Evolutionary conservation across 2,113 vertebrate genomes (phyloP).

Genomic region (Muntiacus muntjak): DNA sequence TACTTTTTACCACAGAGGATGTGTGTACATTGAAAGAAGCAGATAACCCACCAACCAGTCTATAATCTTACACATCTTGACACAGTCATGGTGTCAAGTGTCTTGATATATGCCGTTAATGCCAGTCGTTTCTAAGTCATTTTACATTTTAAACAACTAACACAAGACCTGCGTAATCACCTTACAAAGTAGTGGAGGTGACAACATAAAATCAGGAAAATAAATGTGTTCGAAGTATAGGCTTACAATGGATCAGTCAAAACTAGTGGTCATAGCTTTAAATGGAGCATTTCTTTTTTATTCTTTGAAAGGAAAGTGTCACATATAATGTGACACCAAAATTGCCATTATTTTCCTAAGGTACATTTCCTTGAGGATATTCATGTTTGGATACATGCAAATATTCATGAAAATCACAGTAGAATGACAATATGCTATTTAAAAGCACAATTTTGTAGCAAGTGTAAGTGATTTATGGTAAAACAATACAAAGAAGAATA

Average conservation of each 20-base stretch:
- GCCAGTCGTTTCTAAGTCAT: background rate
- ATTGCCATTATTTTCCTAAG: background rate
- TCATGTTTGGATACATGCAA: background rate
- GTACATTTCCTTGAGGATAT: background rate
- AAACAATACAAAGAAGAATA: background rate
- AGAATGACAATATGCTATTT: background rate
- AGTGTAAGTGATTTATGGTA: background rate
- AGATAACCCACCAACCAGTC: background rate
- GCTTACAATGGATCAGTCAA: background rate
- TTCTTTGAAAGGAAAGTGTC: background rate
- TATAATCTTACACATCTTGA: background rate
- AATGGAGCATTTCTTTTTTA: background rate
- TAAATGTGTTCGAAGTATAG: background rate
- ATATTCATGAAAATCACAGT: background rate
- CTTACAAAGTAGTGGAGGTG: background rate
- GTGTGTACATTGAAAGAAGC: background rate
- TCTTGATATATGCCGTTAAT: background rate
- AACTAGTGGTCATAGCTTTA: background rate
- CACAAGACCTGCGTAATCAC: background rate
- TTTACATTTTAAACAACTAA: constrained; percentile 27
- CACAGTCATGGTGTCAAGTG: background rate
- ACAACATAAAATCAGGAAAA: constrained; percentile 24
- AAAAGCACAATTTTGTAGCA: background rate
- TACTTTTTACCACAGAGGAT: background rate
- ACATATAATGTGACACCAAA: background rate